Conservation (phyloP, 2,113 vertebrate genomes). For the Pterophyllum scalare region DNA sequence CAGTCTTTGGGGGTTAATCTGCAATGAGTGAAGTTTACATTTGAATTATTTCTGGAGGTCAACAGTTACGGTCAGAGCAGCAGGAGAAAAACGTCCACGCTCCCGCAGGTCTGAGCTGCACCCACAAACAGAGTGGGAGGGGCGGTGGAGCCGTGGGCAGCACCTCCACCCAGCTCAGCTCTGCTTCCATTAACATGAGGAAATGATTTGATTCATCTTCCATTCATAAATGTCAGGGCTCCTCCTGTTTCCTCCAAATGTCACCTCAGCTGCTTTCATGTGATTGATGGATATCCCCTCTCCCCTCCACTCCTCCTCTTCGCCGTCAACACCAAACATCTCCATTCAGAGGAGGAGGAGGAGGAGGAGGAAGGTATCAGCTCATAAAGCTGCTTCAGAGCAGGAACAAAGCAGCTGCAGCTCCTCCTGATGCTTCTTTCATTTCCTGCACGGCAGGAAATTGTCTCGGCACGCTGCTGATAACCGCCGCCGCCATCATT, state of each 20-base stretch:
- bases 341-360: neutral
- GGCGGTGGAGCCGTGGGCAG: neutral
- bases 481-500: constrained; percentile 38
- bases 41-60: too few relatives aligned
- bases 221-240: constrained; percentile 46
- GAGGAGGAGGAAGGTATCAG: constrained; percentile 64
- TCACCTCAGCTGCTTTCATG: constrained; percentile 55
- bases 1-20: too few relatives aligned
- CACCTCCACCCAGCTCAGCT: neutral
- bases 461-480: constrained; percentile 81
- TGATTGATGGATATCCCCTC: constrained; percentile 34
- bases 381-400: constrained; percentile 69
- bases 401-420: constrained; percentile 66
- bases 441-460: constrained; percentile 96
- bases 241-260: constrained; percentile 32
- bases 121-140: neutral
- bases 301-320: neutral
- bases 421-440: constrained; percentile 79
- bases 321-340: too few relatives aligned
- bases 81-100: too few relatives aligned
- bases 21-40: too few relatives aligned
- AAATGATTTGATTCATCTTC: neutral
- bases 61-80: too few relatives aligned
- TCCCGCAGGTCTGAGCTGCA: too few relatives aligned
- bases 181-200: neutral